These are phyloP conservation scores for Scrobipalpa atriplicella DNA, from an alignment of 2,888 invertebrate species.

Conservation along the genomic window DNA sequence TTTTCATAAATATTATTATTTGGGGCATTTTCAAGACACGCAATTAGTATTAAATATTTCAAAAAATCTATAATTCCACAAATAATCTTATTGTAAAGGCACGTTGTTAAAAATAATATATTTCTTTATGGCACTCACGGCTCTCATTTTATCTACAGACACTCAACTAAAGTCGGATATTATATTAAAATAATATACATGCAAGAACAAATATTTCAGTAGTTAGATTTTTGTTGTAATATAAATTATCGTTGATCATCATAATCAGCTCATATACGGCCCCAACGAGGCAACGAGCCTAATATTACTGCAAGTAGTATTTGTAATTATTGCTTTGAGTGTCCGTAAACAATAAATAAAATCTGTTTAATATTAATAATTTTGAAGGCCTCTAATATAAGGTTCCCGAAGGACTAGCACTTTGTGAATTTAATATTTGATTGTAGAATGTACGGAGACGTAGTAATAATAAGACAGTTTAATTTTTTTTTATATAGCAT, in stretches of 20 bases:
- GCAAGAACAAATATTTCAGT: background rate
- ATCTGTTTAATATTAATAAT: slow-evolving; percentile 5
- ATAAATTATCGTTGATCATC: background rate
- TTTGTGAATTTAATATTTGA: slow-evolving; percentile 49
- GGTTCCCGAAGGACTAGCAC: slow-evolving; percentile 58
- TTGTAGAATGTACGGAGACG: background rate
- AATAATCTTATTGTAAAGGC: slow-evolving; percentile 36
- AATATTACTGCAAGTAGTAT: background rate
- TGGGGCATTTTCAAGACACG: slow-evolving; percentile 11
- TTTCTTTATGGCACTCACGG: slow-evolving; percentile 39
- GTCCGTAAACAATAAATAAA: background rate
- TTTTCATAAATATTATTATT: slow-evolving; percentile 9
- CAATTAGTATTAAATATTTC: background rate
- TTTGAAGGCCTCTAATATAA: slow-evolving; percentile 13
- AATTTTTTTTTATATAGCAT: background rate
- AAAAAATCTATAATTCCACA: background rate
- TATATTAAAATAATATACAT: no score
- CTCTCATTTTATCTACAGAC: slow-evolving; percentile 22
- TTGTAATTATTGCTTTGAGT: background rate
- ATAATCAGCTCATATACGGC: no score
- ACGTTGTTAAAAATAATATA: slow-evolving; percentile 35
- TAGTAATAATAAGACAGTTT: background rate
- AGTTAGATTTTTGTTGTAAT: background rate
- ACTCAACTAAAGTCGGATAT: no score
- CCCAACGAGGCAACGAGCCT: no score